Evolutionary conservation across 1,140 invertebrate species (phyloP).

Genomic region (Brachionus rubens): DNA sequence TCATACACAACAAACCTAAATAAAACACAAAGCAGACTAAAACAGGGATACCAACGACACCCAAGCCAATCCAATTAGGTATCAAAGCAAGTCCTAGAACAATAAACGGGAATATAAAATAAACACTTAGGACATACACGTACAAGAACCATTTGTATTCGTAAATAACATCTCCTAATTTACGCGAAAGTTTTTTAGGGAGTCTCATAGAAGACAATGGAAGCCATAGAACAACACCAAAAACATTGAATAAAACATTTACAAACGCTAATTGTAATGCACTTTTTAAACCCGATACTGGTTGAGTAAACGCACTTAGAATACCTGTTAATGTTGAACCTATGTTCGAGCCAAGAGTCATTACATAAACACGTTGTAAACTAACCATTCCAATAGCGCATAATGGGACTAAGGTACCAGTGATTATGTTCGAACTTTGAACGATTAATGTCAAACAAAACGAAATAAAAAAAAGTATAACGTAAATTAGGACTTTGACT

Average conservation of each 20-base stretch:
- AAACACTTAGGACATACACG: constrained; percentile 64
- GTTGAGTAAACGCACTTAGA: constrained; percentile 63
- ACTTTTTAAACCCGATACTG: constrained; percentile 52
- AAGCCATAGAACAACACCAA: constrained; percentile 66
- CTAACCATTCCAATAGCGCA: constrained; percentile 66
- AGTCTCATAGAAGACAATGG: constrained; percentile 64
- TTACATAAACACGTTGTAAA: constrained; percentile 66
- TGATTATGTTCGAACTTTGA: constrained; percentile 68
- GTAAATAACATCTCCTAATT: constrained; percentile 63
- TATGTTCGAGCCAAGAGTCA: constrained; percentile 67
- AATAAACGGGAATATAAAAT: constrained; percentile 62
- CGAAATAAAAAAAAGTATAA: constrained; percentile 61
- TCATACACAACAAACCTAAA: not conserved
- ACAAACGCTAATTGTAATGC: constrained; percentile 66
- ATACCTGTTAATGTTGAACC: constrained; percentile 67
- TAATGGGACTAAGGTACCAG: constrained; percentile 67
- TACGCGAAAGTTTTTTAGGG: constrained; percentile 64
- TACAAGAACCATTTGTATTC: constrained; percentile 66
- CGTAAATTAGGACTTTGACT: constrained; percentile 62
- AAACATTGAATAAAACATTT: constrained; percentile 68
- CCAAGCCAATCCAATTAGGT: constrained; percentile 23
- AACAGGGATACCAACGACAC: constrained; percentile 15
- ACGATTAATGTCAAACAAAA: constrained; percentile 65
- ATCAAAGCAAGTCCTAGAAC: constrained; percentile 61
- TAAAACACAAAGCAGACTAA: not conserved